A percentile compares a stretch with the other conserved stretches of the same genome.
These are phyloP conservation scores for Brenthis ino DNA, from an alignment of 2,888 invertebrate species.

Conservation along the genomic window DNA sequence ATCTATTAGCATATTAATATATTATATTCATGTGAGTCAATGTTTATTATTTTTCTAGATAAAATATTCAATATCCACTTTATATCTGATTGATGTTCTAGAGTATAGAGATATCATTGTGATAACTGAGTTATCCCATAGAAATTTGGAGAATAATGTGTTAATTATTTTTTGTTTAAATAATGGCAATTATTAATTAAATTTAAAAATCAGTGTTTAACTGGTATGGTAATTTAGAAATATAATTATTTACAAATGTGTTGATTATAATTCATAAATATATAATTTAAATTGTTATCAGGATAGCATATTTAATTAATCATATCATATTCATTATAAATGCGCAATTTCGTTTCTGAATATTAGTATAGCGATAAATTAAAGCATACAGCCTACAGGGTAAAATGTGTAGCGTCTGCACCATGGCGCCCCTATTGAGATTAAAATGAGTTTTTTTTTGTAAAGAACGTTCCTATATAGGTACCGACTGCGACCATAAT, in stretches of 20 bases:
- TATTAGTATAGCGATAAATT: neutral
- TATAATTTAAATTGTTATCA: neutral
- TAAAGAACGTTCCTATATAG: neutral
- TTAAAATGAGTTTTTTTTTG: slow-evolving; percentile 22
- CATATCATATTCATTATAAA: neutral
- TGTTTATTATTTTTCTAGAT: slow-evolving; percentile 18
- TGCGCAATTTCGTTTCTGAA: slow-evolving; percentile 4
- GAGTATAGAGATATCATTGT: too few relatives aligned
- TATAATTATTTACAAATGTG: neutral
- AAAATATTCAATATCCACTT: neutral
- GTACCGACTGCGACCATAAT: neutral
- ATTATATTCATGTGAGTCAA: slow-evolving; percentile 35
- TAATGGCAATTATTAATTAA: too few relatives aligned
- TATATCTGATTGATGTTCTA: neutral
- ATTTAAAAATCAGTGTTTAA: too few relatives aligned
- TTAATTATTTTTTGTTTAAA: too few relatives aligned
- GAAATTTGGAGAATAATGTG: too few relatives aligned
- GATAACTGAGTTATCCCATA: too few relatives aligned
- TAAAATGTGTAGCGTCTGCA: slow-evolving; percentile 17
- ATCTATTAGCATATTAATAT: slow-evolving; percentile 48
- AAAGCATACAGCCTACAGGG: neutral
- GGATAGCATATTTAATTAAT: neutral
- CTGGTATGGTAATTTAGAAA: too few relatives aligned
- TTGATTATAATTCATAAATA: neutral
- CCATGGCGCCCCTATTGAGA: slow-evolving; percentile 25